Evolutionary conservation across 1,140 invertebrate genomes (phyloP), one percentile per base, ranked within the genome.

Genomic region (Probaryconus sp.): DNA sequence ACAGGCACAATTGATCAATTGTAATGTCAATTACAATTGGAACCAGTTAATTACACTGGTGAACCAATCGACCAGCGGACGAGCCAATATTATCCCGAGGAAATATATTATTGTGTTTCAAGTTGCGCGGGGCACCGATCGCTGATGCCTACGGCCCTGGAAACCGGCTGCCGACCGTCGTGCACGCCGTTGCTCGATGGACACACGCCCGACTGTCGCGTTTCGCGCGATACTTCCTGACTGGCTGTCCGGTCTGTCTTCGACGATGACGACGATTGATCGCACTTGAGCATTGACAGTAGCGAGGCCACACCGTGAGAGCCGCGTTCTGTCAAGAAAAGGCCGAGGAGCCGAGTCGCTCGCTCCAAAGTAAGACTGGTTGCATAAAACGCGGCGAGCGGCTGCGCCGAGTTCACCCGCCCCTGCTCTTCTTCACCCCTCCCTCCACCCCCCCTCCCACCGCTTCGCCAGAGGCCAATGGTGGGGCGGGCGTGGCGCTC

Each of bases 351-450:
- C 74, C 75, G 75, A 79, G 73, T 74, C 78, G 73, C 78, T 83
- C 80, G 81, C 79, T 83, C 80, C 80, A 70, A 79, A 80, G 81
- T 79, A 82, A 83, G 79, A 84, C 84, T 84, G 83, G 82, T 84
- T 83, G 84, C 84, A 84, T 85, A 84, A 82, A 84, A 81, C 79
- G 75, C 79, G 81, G 81, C 82, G 79, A 76, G 81, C 82, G 77
- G 58, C 81, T 84, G 82, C 83, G 81, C 81, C 73, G 60, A 80
- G 64, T n/a, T 40, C 33, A 63, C 68, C 70, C 47, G 61, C 69
- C 31, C 47, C 76, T n/a, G n/a, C n/a, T n/a, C n/a, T n/a, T n/a
- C n/a, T n/a, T 68, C 38, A 55, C 72, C 33, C 61, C 77, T 65
- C 70, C 76, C 71, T 63, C 71, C 47, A 37, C 30, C 69, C 69